Base-by-base conservation (phyloP, 2,888 invertebrate genomes). In the Cataglyphis albicans region DNA sequence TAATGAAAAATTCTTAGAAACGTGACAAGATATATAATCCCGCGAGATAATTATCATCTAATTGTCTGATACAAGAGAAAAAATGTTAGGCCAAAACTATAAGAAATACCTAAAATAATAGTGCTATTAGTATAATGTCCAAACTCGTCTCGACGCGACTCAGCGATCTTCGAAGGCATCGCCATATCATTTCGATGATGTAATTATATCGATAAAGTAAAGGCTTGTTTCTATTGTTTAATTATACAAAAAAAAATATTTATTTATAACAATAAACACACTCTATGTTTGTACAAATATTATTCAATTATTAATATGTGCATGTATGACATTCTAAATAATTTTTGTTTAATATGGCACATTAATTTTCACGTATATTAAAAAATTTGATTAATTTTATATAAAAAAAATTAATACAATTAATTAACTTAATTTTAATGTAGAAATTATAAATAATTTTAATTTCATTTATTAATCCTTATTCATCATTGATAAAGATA, bases 1-100 rank as follows among this genome's bases (percentile, higher is more conserved):
- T 74, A 63, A 72, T 21, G 38, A 82, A 65, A 82, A 55, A 81
- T 55, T 81, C 29, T 64, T 74, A 64, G 18, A 0, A 38, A 61
- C 25, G 25, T 59, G 41, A 21, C 44, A 72, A 72, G 44, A 48
- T 35, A 18, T 57, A 70, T 35, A 78, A 68, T 59, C 12, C 21
- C 57, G 68, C 41, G 32, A 25, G 25, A 75, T 44, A 48, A 64
- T 68, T 55, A 52, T 72, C 32, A 5, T 81, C 52, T 25, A 38
- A 61, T 74, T 25, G 25, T 75, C 21, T 7, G 29, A 44, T 78
- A 70, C 21, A 44, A 35, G 10, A 68, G 1, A 15, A 59, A 35
- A 80, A 55, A 12, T 65, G 29, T 21, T 76, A 57, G n/a, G n/a
- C 29, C 6, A 55, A n/a, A 76, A 67, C 2, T 48, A 9, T 64